Evolutionary conservation across 2,797 vertebrate genomes (phyloP).

Genomic region (Cynopterus sphinx): DNA sequence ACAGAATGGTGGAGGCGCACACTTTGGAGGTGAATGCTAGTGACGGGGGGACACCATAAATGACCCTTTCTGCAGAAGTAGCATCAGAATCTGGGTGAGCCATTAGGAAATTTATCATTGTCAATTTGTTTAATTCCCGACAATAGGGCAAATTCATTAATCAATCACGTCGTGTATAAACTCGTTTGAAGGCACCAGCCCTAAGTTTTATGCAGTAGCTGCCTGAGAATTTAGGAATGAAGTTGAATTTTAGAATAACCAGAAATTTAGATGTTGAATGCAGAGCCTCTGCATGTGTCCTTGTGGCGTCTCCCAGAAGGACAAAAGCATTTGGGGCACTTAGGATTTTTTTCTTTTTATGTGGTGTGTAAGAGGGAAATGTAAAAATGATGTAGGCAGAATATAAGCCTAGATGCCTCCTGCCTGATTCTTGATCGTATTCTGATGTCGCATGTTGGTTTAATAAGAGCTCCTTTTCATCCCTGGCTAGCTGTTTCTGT

Average conservation of each 20-base stretch:
- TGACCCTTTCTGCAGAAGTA: not conserved
- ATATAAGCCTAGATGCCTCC: not conserved
- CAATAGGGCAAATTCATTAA: conserved; percentile 50
- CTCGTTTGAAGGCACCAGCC: conserved; percentile 63
- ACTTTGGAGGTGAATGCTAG: not conserved
- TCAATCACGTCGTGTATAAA: not conserved
- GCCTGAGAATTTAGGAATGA: conserved; percentile 23
- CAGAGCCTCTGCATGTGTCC: not conserved
- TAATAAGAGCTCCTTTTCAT: conserved; percentile 15
- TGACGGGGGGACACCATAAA: not conserved
- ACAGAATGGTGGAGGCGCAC: not conserved
- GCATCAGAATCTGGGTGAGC: not conserved
- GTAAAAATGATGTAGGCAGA: conserved; percentile 20
- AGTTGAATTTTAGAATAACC: not conserved
- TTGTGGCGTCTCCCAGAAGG: conserved; percentile 36
- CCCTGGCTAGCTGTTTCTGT: not conserved
- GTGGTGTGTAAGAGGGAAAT: not conserved
- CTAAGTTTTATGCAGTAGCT: conserved; percentile 46
- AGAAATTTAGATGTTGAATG: conserved; percentile 23
- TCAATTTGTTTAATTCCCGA: conserved; percentile 12
- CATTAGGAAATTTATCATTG: conserved; percentile 24
- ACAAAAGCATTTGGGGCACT: conserved; percentile 40
- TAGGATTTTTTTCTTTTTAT: not conserved
- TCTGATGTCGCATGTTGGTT: conserved; percentile 43
- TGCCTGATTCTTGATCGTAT: not conserved